Conservation (phyloP, 2,113 vertebrate species). For the Chionodraco myersi region DNA sequence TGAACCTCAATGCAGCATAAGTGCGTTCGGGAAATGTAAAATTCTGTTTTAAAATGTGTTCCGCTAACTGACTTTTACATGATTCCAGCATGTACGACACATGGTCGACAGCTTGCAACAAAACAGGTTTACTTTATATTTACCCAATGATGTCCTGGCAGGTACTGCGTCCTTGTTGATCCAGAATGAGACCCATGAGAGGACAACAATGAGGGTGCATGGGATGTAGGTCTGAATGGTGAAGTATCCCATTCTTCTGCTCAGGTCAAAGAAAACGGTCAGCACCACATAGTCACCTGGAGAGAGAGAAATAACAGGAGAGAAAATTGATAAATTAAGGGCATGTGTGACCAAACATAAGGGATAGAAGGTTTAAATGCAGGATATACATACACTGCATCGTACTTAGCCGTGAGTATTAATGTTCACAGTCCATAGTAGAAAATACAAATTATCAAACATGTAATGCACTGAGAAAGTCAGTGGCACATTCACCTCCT, state of each 20-base stretch:
- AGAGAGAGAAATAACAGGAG: conserved; percentile 4
- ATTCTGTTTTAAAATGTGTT: not conserved
- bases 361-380: no score
- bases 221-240: conserved; percentile 99
- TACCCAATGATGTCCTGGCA: conserved; percentile 96
- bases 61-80: not conserved
- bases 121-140: conserved; percentile 23
- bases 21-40: conserved; percentile 18
- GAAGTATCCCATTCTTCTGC: conserved; percentile 99
- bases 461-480: not conserved
- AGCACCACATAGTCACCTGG: conserved; percentile 97
- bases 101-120: not conserved
- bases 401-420: not conserved
- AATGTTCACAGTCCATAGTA: not conserved
- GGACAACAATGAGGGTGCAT: conserved; percentile 97
- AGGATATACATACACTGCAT: not conserved
- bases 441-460: not conserved
- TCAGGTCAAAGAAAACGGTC: conserved; percentile 97
- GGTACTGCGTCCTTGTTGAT: conserved; percentile 99
- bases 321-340: conserved; percentile 1
- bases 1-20: conserved; percentile 45
- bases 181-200: conserved; percentile 99
- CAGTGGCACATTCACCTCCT: not conserved
- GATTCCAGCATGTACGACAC: not conserved
- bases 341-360: not conserved